Evolutionary conservation across 2,113 vertebrate species (phyloP).

Genomic region (Otis tarda): DNA sequence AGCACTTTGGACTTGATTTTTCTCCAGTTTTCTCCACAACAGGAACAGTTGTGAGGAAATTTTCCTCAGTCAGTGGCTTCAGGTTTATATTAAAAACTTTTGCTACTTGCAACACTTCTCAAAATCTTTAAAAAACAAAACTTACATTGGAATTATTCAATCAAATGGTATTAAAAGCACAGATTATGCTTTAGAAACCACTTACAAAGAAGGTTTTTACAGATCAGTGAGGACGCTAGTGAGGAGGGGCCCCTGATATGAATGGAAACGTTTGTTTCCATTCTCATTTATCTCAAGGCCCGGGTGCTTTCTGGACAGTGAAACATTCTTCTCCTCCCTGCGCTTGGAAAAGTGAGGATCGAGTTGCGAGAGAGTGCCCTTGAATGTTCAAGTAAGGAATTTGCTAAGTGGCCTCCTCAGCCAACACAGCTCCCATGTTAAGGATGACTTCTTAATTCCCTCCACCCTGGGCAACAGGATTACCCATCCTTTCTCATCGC

Average conservation of each 20-base stretch:
- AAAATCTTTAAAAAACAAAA: constrained; percentile 62
- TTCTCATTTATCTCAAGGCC: constrained; percentile 66
- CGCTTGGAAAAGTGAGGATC: constrained; percentile 64
- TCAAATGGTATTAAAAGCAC: constrained; percentile 57
- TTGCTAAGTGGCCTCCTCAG: constrained; percentile 61
- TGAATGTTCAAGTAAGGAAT: constrained; percentile 70
- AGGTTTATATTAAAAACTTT: constrained; percentile 62
- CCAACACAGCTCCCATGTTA: constrained; percentile 30
- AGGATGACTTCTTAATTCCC: background rate
- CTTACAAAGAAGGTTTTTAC: constrained; percentile 69
- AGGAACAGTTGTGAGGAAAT: constrained; percentile 33
- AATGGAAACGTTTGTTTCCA: constrained; percentile 69
- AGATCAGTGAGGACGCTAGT: constrained; percentile 63
- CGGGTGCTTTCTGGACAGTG: constrained; percentile 63
- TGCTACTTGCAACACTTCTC: constrained; percentile 29
- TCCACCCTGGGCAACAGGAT: background rate
- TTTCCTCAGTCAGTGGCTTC: constrained; percentile 39
- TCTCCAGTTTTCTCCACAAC: constrained; percentile 55
- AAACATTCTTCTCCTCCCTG: constrained; percentile 65
- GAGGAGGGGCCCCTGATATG: constrained; percentile 68
- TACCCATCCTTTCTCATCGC: background rate
- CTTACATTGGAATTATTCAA: constrained; percentile 57
- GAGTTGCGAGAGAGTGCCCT: constrained; percentile 61
- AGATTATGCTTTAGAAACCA: constrained; percentile 61
- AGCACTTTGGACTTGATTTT: constrained; percentile 33